A percentile compares a stretch with the other conserved stretches of the same genome.
phyloP scores from a whole-genome alignment of 1,140 invertebrate species.

The Cydia strobilella region DNA sequence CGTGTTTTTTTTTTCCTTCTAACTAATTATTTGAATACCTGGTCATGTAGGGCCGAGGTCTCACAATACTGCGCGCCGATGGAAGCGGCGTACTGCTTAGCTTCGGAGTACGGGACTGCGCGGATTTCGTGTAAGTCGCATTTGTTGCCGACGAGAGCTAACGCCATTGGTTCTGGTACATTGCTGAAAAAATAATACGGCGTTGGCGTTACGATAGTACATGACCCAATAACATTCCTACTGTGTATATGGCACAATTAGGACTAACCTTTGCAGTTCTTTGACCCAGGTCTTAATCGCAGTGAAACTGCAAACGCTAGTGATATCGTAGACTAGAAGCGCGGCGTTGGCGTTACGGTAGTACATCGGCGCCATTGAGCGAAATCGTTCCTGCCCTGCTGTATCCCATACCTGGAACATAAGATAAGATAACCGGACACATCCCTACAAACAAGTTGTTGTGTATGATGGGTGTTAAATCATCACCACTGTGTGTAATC shows the following conservation, averaged over 20 bases:
- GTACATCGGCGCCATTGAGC: conserved; percentile 95
- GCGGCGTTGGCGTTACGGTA: conserved; percentile 94
- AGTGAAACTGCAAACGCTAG: conserved; percentile 85
- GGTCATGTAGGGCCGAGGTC: conserved; percentile 88
- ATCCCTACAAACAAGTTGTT: no score
- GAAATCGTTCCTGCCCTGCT: conserved; percentile 92
- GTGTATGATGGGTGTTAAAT: no score
- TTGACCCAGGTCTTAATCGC: conserved; percentile 90
- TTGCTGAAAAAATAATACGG: conserved; percentile 84
- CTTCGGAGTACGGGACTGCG: conserved; percentile 85
- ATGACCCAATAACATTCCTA: no score
- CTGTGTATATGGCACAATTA: no score
- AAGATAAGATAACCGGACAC: conserved; percentile 42
- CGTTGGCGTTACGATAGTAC: conserved; percentile 93
- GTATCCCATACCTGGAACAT: conserved; percentile 91
- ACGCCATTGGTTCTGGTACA: conserved; percentile 86
- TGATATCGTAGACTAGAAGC: conserved; percentile 93
- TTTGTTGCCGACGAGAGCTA: conserved; percentile 93
- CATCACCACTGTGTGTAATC: no score
- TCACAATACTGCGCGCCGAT: conserved; percentile 93
- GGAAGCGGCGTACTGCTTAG: conserved; percentile 86
- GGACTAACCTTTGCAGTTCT: conserved; percentile 83
- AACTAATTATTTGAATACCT: no score
- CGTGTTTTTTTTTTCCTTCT: no score
- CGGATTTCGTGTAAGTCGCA: conserved; percentile 86